A percentile compares a stretch with the other conserved stretches of the same genome.
phyloP scores from a whole-genome alignment of 2,888 invertebrate species.

The Tinea trinotella region DNA sequence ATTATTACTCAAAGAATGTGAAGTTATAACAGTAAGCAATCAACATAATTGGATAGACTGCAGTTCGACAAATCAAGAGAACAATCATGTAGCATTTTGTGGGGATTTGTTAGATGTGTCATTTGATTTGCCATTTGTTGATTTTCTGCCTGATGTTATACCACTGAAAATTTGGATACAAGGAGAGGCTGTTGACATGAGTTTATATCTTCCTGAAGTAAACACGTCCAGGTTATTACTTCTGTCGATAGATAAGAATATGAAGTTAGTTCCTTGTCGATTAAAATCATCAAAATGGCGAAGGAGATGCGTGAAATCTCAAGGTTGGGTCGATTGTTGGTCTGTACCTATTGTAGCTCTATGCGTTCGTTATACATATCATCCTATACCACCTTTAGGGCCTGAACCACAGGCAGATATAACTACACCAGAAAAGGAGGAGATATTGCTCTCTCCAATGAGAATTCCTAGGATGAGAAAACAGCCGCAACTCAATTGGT shows the following conservation, averaged over 20 bases:
- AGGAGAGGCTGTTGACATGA: conserved; percentile 94
- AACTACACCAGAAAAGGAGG: conserved; percentile 95
- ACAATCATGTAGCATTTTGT: conserved; percentile 93
- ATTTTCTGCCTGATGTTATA: conserved; percentile 92
- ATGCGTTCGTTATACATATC: conserved; percentile 91
- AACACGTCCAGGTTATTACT: conserved; percentile 89
- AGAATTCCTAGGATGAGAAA: conserved; percentile 86
- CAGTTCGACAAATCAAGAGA: conserved; percentile 95
- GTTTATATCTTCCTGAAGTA: conserved; percentile 91
- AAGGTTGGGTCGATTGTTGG: conserved; percentile 97
- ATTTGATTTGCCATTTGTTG: conserved; percentile 93
- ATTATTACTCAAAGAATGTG: conserved; percentile 93
- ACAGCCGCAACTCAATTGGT: conserved; percentile 79
- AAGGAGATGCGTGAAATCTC: conserved; percentile 78
- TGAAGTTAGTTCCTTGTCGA: conserved; percentile 82
- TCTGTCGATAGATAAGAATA: conserved; percentile 88
- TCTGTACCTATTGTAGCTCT: conserved; percentile 94
- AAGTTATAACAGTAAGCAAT: conserved; percentile 93
- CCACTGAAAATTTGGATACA: conserved; percentile 94
- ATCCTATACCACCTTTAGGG: conserved; percentile 91
- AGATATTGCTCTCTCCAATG: conserved; percentile 92
- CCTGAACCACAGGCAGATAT: conserved; percentile 92
- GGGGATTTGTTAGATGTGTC: conserved; percentile 95
- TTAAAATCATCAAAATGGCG: conserved; percentile 80
- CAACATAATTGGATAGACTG: conserved; percentile 99